Percentiles rank a stretch among this genome's conserved stretches.
Evolutionary conservation across 2,113 vertebrate species (phyloP).

Genomic region (Tyto alba): DNA sequence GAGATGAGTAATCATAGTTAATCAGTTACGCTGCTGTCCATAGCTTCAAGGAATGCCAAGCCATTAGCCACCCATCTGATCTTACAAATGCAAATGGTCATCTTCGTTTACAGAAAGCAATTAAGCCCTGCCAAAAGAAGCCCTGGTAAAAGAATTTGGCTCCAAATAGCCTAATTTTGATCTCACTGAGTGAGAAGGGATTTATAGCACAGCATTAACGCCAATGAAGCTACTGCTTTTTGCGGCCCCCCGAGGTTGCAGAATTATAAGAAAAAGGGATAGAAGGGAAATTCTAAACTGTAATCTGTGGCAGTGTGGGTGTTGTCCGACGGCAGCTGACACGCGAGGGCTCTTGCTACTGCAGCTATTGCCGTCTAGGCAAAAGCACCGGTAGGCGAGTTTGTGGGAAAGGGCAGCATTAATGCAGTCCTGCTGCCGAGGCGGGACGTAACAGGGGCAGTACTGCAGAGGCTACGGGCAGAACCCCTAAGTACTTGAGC

Average conservation of each 20-base stretch:
- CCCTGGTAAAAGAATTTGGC: background rate
- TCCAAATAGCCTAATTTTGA: background rate
- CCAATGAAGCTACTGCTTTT: background rate
- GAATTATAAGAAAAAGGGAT: background rate
- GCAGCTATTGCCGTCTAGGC: background rate
- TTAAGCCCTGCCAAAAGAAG: background rate
- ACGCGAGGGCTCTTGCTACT: background rate
- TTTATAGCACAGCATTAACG: background rate
- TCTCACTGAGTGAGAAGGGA: background rate
- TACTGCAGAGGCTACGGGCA: background rate
- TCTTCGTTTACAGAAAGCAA: background rate
- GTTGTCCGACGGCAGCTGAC: background rate
- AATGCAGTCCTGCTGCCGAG: background rate
- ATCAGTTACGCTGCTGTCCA: background rate
- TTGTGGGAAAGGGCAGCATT: background rate
- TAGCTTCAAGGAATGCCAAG: conserved; percentile 21
- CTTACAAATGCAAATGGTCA: background rate
- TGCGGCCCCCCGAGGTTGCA: accelerated
- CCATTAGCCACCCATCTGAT: conserved; percentile 31
- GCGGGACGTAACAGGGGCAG: background rate
- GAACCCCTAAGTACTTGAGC: background rate
- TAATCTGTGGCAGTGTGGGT: accelerated
- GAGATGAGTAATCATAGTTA: background rate
- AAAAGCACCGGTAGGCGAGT: background rate
- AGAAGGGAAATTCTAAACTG: background rate